Evolutionary conservation across 2,113 vertebrate species (phyloP), one percentile per base, ranked within the genome.

Genomic region (Silurus meridionalis): DNA sequence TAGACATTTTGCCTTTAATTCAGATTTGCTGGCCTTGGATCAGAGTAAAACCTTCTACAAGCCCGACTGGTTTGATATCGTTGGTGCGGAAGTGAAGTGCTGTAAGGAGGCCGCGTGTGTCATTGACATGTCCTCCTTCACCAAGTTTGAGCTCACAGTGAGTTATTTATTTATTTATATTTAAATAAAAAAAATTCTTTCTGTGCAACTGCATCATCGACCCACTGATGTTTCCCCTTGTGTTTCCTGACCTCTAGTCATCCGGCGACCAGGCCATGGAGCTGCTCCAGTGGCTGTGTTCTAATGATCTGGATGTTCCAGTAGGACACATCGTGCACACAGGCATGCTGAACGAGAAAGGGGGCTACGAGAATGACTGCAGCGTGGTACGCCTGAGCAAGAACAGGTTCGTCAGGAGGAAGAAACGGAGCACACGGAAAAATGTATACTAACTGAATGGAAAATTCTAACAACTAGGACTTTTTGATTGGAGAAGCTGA

Each of bases 21-120:
- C 82, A 99, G 98, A 99, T 91, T 93, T 99, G 81, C 93, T 99
- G 89, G 95, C 97, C 80, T 92, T 99, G 91, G 98, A 98, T 87
- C 97, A 97, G 93, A 99, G 97, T 93, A 99, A 99, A 92, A 99
- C 98, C 46, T 99, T 99, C 93, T 99, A 99, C 89, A 99, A 99
- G 90, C 98, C 98, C 0, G 97, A 99, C 90, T 99, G 98, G 98
- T 99, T 99, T 91, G 98, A 99, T 88, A 98, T 99, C 0, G 98
- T 99, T 69, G 97, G 97, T 60, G 93, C 96, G 0, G 98, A 99
- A 93, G 98, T 99, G 87, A 98, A 98, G 92, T 99, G 97, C 94
- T 99, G 98, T 90, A 99, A 99, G 92, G 98, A 99, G 89, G 98
- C 98, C 0, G 97, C 98, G 82, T 99, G 97, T 87, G 97, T 98